Evolutionary conservation across 1,140 invertebrate genomes (phyloP), one percentile per base, ranked within the genome.

Genomic region (Potamilus streckersoni): DNA sequence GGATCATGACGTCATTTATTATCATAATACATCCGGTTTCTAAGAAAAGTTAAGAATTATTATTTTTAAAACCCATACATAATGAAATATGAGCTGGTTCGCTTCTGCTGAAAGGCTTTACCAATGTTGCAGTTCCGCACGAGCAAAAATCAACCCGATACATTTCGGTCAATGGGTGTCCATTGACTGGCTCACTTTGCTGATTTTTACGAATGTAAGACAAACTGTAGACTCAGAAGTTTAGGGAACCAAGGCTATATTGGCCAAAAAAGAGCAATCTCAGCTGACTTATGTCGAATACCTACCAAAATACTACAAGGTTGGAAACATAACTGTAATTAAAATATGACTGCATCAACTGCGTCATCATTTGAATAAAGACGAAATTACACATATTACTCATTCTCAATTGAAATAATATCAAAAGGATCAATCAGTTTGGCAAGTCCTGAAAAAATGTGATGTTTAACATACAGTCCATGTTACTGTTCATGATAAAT

Each of bases 221-320:
- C 49, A 17, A 12, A 13, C 71, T 63, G 65, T 71, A 56, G 19
- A 67, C 58, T 75, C 57, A 57, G 74, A 17, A 57, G 73, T 20
- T 23, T 69, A 31, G 17, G 75, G 61, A 67, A 70, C 75, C 68
- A 73, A 82, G 14, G 67, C 20, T 57, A 79, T 79, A 8, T 79
- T 77, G 63, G 74, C 68, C 78, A 76, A 82, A 13, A 23, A 19
- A 68, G 81, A 79, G 14, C 73, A 67, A 12, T 79, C 59, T 5
- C 77, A 16, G 6, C 76, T 63, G 80, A 61, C 64, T 83, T 82
- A 31, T 70, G 58, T n/a, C 79, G 20, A 55, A 66, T 65, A 64
- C 63, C 31, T 5, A 58, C 59, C n/a, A 80, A 73, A 27, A 80
- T 16, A 69, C 71, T 76, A 70, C 82, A 83, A 64, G 80, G 80